Base-by-base conservation (phyloP, 2,113 vertebrate species). In the Platycercus adscitus region DNA sequence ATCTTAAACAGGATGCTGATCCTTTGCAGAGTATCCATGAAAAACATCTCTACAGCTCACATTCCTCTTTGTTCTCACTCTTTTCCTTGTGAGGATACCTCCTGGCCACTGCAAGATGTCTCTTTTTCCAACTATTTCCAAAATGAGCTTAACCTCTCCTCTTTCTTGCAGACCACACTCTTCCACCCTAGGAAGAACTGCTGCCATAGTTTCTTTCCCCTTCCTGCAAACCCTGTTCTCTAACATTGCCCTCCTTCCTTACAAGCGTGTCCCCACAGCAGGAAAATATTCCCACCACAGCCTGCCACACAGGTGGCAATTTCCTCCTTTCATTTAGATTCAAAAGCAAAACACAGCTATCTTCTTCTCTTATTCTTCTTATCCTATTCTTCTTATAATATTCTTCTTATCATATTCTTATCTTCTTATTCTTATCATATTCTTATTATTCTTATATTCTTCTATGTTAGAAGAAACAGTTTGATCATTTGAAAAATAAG, bases 201-300 rank as follows among this genome's bases (percentile, higher is more conserved):
- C 49, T 63, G 10, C 49, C 65, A 60, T 50, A 28, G 23, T 50
- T 94, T 64, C 37, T 58, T 66, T 53, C 49, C 24, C 21, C 18
- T 53, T 14, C 41, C 35, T 81, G 44, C 37, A 86, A 77, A 25
- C 35, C 20, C 49, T 56, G 19, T 29, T 16, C 29, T 55, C 31
- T 43, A 35, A 33, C 17, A 24, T 15, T 61, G 7, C 14, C 69
- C 46, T 25, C 39, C 5, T 20, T 53, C 31, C 52, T 50, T 64
- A 71, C 16, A 71, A 75, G 33, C 0, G 0, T 1, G 1, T 35
- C 26, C 41, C 24, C 53, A n/a, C 12, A 61, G 12, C 5, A 47
- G 9, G 37, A 69, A 82, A 83, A 63, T 7, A 11, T 4, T 86
- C 64, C 24, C 41, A 56, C 7, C 49, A 44, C 44, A 79, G 39